Conservation (phyloP, 1,140 invertebrate genomes). For the Riptortus pedestris region DNA sequence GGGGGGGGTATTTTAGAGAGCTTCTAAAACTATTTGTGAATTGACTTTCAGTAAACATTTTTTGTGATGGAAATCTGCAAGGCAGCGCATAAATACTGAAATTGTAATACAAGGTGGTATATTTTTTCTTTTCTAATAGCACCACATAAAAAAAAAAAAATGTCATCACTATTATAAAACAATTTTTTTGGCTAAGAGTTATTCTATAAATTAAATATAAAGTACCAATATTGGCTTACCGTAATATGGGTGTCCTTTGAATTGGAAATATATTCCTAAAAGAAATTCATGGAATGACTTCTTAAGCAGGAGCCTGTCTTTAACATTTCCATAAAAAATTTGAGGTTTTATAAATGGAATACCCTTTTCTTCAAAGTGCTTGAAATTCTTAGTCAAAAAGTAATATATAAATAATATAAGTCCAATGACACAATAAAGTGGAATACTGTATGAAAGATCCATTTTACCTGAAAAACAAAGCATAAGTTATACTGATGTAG, state of each 20-base stretch:
- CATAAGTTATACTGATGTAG: too few species aligned
- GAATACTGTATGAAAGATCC: too few species aligned
- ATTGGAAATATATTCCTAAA: not conserved
- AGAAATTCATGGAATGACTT: not conserved
- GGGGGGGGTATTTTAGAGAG: too few species aligned
- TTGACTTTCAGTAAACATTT: not conserved
- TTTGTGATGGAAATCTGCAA: not conserved
- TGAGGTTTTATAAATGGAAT: not conserved
- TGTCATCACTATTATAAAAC: not conserved
- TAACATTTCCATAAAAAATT: not conserved
- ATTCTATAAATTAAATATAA: not conserved
- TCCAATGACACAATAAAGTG: too few species aligned
- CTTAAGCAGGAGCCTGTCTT: not conserved
- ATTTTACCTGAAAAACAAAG: too few species aligned
- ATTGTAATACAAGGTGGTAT: not conserved
- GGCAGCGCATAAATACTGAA: not conserved
- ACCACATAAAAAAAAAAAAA: not conserved
- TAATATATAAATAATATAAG: too few species aligned
- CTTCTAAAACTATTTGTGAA: too few species aligned
- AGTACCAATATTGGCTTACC: not conserved
- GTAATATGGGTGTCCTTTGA: not conserved
- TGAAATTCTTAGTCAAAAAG: not conserved
- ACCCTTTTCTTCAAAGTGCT: not conserved
- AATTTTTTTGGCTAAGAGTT: not conserved
- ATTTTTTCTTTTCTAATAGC: not conserved